Evolutionary conservation across 2,113 vertebrate genomes (phyloP).

Genomic region (Tachycineta bicolor): DNA sequence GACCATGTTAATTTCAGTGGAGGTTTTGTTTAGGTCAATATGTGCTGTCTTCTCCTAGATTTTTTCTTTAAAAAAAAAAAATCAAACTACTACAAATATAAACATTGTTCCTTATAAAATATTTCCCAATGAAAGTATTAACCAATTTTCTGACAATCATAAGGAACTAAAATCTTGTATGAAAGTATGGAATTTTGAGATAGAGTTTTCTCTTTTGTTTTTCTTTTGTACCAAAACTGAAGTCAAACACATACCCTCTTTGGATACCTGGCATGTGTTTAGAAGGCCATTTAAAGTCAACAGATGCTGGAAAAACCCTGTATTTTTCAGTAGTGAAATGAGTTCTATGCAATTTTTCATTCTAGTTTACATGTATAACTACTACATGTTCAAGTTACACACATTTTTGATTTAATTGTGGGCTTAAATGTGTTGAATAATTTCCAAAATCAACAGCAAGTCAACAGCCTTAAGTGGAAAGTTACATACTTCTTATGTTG

Average conservation of each 20-base stretch:
- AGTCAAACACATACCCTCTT: background rate
- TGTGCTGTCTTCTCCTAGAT: background rate
- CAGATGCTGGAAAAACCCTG: background rate
- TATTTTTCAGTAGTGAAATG: background rate
- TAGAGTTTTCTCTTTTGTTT: background rate
- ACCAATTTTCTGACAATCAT: background rate
- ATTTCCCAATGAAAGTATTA: background rate
- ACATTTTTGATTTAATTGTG: background rate
- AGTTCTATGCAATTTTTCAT: background rate
- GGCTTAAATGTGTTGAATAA: background rate
- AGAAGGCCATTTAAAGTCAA: background rate
- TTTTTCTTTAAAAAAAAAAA: background rate
- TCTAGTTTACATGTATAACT: background rate
- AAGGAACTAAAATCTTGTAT: background rate
- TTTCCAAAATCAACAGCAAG: conserved; percentile 46
- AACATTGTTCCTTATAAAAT: background rate
- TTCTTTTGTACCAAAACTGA: background rate
- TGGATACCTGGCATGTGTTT: background rate
- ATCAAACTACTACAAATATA: background rate
- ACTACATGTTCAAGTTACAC: background rate
- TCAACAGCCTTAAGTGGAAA: background rate
- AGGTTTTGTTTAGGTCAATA: background rate
- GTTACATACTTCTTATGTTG: background rate
- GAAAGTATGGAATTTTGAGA: background rate
- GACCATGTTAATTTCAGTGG: background rate